A percentile compares a stretch with the other conserved stretches of the same genome.
Evolutionary conservation across 2,888 invertebrate genomes (phyloP).

Genomic region (Hirtodrosophila duncani): DNA sequence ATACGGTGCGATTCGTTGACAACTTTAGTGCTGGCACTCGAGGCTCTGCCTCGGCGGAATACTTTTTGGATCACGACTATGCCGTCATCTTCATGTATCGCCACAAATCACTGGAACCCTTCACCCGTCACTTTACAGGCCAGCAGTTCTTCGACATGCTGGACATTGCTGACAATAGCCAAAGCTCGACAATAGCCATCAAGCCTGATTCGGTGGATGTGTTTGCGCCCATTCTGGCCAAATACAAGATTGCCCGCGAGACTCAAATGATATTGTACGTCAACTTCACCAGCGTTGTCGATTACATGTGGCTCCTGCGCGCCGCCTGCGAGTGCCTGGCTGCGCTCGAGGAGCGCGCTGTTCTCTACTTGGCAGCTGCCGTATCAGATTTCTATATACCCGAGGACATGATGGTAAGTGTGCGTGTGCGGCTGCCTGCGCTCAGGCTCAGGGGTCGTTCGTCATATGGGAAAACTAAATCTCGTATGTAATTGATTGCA

Average conservation of each 20-base stretch:
- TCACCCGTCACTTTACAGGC: conserved; percentile 90
- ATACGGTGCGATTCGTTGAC: conserved; percentile 98
- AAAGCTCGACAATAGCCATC: conserved; percentile 84
- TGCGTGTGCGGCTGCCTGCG: neutral
- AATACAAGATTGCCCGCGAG: conserved; percentile 89
- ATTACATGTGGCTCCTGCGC: conserved; percentile 94
- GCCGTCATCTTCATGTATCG: conserved; percentile 96
- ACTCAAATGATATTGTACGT: conserved; percentile 86
- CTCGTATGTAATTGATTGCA: conserved; percentile 69
- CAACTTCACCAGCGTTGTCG: conserved; percentile 90
- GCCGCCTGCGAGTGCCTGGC: conserved; percentile 89
- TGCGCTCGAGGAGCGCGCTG: conserved; percentile 82
- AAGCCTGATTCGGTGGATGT: conserved; percentile 86
- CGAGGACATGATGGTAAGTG: conserved; percentile 89
- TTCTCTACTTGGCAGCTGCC: conserved; percentile 98
- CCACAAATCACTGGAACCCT: conserved; percentile 93
- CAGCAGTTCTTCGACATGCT: conserved; percentile 89
- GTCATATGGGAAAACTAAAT: conserved; percentile 68
- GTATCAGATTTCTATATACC: conserved; percentile 99
- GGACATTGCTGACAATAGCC: conserved; percentile 80
- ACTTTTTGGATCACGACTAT: conserved; percentile 92
- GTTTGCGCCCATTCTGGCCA: conserved; percentile 84
- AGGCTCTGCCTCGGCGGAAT: conserved; percentile 96
- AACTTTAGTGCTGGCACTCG: conserved; percentile 98
- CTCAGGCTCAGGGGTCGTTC: conserved; percentile 1